phyloP scores from a whole-genome alignment of 2,113 vertebrate genomes.

The Crotalus horridus region DNA sequence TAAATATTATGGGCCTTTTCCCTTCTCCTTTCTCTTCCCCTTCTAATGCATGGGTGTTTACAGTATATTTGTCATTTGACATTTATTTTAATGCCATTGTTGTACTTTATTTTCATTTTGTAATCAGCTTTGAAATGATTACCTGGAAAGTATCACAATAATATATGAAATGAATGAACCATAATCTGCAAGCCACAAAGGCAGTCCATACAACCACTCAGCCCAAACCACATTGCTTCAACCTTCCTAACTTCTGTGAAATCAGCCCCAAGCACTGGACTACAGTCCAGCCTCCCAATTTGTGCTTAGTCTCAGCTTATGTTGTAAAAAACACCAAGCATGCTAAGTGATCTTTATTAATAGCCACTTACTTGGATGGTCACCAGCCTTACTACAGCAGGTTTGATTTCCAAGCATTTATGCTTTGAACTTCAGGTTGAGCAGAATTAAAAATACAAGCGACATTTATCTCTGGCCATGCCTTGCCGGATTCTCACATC shows the following conservation, averaged over 20 bases:
- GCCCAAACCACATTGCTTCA: neutral
- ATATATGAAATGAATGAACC: neutral
- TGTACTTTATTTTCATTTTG: neutral
- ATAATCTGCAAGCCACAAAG: neutral
- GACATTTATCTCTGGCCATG: neutral
- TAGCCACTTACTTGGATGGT: neutral
- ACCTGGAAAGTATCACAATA: neutral
- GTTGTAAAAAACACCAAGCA: neutral
- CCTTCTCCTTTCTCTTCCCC: neutral
- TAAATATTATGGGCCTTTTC: neutral
- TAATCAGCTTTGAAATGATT: neutral
- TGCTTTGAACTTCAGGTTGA: neutral
- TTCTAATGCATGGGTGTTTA: neutral
- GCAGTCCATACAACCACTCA: neutral
- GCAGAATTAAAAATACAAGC: neutral
- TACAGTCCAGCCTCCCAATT: neutral
- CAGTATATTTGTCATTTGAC: neutral
- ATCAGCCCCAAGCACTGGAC: neutral
- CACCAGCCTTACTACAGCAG: neutral
- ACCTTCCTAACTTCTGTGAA: neutral
- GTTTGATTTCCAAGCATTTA: neutral
- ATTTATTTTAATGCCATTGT: neutral
- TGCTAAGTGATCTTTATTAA: neutral
- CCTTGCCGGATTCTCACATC: accelerated
- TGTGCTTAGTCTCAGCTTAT: neutral